Evolutionary conservation across 2,888 invertebrate species (phyloP).

Genomic region (Nomada hirtipes): DNA sequence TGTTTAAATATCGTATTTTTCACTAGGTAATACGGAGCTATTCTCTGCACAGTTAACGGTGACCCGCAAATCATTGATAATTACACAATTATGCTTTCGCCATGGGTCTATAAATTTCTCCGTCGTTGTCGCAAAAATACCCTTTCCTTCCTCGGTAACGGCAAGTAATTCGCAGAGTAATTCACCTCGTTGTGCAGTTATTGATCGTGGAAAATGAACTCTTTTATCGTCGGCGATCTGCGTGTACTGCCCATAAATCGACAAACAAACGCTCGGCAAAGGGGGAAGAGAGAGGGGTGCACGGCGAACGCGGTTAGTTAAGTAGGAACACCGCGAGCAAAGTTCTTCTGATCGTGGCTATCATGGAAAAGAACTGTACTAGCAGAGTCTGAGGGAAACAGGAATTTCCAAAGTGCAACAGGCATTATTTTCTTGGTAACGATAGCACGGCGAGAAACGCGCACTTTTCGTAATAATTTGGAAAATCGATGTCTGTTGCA

Average conservation of each 20-base stretch:
- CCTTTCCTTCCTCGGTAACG: background rate
- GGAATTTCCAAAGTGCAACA: background rate
- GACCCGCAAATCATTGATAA: conserved; percentile 35
- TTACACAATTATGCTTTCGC: conserved; percentile 7
- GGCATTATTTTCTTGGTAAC: background rate
- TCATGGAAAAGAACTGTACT: background rate
- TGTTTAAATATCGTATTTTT: background rate
- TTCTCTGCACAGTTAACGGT: background rate
- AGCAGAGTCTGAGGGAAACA: background rate
- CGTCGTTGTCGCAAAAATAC: conserved; percentile 10
- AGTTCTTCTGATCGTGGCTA: conserved; percentile 34
- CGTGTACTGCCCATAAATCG: conserved; percentile 33
- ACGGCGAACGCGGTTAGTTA: conserved; percentile 16
- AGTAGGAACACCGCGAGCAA: conserved; percentile 33
- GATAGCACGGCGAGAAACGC: background rate
- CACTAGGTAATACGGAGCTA: background rate
- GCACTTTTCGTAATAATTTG: background rate
- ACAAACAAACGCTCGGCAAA: conserved; percentile 38
- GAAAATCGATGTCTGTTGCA: background rate
- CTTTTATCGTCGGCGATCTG: conserved; percentile 38
- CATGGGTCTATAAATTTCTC: conserved; percentile 3
- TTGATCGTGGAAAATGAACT: conserved; percentile 43
- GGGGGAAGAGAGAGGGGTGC: background rate
- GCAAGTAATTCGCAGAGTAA: conserved; percentile 35
- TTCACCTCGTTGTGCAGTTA: conserved; percentile 31